Conservation (phyloP, 2,113 vertebrate genomes). For the Tetraodon nigroviridis region DNA sequence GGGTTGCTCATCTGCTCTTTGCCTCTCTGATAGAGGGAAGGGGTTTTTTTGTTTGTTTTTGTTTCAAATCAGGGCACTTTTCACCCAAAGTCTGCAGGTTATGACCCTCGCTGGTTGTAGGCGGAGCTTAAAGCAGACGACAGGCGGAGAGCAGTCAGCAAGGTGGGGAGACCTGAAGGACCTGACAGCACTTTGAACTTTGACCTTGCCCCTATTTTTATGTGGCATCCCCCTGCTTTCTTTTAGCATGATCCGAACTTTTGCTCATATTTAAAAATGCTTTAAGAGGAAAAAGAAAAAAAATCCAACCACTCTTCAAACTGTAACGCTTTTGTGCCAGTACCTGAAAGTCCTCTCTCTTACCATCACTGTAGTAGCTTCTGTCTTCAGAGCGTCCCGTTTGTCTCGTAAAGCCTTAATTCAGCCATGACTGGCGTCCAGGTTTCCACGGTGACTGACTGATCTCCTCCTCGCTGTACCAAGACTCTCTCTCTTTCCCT, state of each 20-base stretch:
- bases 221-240: constrained; percentile 15
- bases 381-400: constrained; percentile 61
- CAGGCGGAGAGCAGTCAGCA: constrained; percentile 36
- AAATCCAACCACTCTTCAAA: constrained; percentile 56
- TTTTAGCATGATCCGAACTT: constrained; percentile 55
- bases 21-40: constrained; percentile 17
- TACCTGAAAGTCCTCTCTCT: constrained; percentile 30
- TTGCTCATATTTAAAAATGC: constrained; percentile 47
- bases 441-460: constrained; percentile 74
- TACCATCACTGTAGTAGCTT: constrained; percentile 14
- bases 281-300: constrained; percentile 46
- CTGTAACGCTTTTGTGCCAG: constrained; percentile 42
- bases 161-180: constrained; percentile 61
- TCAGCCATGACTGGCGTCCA: constrained; percentile 61
- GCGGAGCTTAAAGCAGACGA: constrained; percentile 34
- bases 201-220: constrained; percentile 1
- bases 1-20: constrained; percentile 22
- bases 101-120: constrained; percentile 28
- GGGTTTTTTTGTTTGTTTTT: constrained; percentile 22
- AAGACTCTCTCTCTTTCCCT: constrained; percentile 63
- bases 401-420: constrained; percentile 76
- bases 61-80: constrained; percentile 17
- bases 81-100: constrained; percentile 31
- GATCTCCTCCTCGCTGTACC: constrained; percentile 60
- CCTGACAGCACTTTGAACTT: constrained; percentile 68